These are phyloP conservation scores for Lepus oiostolus DNA, from an alignment of 2,797 vertebrate genomes.

Conservation along the genomic window DNA sequence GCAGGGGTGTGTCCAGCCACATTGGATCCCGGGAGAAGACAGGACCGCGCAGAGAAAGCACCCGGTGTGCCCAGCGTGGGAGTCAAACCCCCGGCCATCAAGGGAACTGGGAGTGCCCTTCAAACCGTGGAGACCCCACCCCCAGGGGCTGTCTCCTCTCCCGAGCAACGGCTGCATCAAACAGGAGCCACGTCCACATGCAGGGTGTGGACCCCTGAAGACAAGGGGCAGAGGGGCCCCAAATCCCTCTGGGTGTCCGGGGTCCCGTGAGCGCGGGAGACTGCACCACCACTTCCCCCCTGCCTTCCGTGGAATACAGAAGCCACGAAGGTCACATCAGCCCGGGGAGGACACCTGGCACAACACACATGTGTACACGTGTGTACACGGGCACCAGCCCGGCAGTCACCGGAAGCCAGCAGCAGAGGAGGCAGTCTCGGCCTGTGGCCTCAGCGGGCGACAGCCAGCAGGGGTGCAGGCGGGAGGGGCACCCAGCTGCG, in stretches of 20 bases:
- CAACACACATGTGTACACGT: too few relatives aligned
- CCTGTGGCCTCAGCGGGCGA: background rate
- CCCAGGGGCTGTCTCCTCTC: background rate
- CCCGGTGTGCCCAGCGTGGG: background rate
- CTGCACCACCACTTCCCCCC: background rate
- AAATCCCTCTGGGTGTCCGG: background rate
- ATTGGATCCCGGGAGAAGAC: background rate
- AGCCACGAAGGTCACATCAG: background rate
- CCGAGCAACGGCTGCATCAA: background rate
- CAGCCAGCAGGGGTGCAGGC: background rate
- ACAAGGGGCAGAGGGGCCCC: background rate
- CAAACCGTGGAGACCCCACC: too few relatives aligned
- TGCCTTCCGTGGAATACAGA: background rate
- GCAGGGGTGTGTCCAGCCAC: background rate
- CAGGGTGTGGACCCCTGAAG: background rate
- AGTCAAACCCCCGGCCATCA: background rate
- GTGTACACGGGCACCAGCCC: too few relatives aligned
- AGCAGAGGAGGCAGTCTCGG: background rate
- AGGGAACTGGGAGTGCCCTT: too few relatives aligned
- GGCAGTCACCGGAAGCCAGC: background rate
- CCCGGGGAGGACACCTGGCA: background rate
- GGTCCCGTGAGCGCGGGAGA: too few relatives aligned
- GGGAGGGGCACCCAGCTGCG: background rate
- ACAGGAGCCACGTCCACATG: fast-evolving
- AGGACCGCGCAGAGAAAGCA: background rate